A percentile compares a stretch with the other conserved stretches of the same genome.
Conservation (phyloP, 2,797 vertebrate species). For the Poliocrania exsul region DNA sequence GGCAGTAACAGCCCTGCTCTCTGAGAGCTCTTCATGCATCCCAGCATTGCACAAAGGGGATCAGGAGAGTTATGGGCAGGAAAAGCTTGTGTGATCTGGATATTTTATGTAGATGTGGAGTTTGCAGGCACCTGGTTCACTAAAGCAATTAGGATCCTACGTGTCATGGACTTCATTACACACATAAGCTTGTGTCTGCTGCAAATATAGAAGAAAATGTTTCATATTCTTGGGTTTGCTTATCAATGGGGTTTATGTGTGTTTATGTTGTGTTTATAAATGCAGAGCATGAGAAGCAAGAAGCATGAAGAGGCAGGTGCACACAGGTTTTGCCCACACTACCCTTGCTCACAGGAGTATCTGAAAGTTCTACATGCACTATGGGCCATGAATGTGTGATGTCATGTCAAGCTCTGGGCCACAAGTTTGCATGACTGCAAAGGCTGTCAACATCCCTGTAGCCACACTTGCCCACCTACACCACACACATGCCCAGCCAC, state of each 20-base stretch:
- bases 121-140: background rate
- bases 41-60: background rate
- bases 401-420: background rate
- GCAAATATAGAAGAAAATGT: background rate
- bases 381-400: too few species aligned
- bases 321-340: background rate
- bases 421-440: accelerated
- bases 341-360: background rate
- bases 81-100: background rate
- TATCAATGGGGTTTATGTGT: background rate
- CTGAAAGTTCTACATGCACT: background rate
- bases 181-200: background rate
- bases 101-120: constrained; percentile 4
- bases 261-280: background rate
- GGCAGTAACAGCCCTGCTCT: background rate
- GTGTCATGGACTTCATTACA: constrained; percentile 12
- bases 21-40: background rate
- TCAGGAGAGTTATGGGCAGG: background rate
- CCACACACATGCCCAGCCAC: background rate
- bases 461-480: background rate
- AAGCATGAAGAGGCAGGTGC: background rate
- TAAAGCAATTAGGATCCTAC: constrained; percentile 13
- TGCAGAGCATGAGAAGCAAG: background rate
- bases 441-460: background rate
- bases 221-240: background rate